Base-by-base conservation (phyloP, 2,797 vertebrate genomes). In the Thamnophis elegans region DNA sequence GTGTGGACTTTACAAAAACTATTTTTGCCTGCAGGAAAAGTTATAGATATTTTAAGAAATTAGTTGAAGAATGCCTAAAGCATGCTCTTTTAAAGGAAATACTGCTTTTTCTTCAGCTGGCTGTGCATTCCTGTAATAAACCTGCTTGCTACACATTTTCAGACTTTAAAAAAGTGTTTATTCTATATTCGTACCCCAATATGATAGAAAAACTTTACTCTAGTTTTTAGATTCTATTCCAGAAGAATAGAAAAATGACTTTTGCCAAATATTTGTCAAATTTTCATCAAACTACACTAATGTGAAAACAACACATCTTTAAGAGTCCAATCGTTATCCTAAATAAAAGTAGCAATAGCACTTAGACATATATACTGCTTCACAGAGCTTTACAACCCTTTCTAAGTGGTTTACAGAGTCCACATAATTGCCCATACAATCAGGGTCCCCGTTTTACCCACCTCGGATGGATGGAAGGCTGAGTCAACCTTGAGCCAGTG, bases 1-100 rank as follows among this genome's bases (percentile, higher is more conserved):
- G 95, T 94, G 93, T 90, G 92, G 92, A 65, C 20, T 1, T 12
- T 0, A 10, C 85, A 6, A 60, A 2, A 3, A 73, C 32, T 26
- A 28, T 4, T 2, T 22, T 28, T 88, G 47, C 12, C 53, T 68
- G 0, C 14, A 25, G 9, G 10, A 53, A 82, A 59, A 32, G 22
- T 20, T 7, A 1, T 60, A 0, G 9, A 58, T 89, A 0, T 92
- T 78, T 51, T 7, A 82, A 82, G 1, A 42, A 59, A 5, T 94
- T 11, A 94, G 25, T 95, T 94, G 90, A 11, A 51, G 85, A 89
- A 90, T 86, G 55, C 82, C 85, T 82, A 13, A 11, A 36, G 82
- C 5, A 0, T 60, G 0, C 2, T 2, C 11, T 0, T 12, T 51
- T 36, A 36, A 4, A 36, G 3, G 28, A 93, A 91, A 28, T 82